phyloP scores from a whole-genome alignment of 2,888 invertebrate genomes.

The Heliconius ethilla region DNA sequence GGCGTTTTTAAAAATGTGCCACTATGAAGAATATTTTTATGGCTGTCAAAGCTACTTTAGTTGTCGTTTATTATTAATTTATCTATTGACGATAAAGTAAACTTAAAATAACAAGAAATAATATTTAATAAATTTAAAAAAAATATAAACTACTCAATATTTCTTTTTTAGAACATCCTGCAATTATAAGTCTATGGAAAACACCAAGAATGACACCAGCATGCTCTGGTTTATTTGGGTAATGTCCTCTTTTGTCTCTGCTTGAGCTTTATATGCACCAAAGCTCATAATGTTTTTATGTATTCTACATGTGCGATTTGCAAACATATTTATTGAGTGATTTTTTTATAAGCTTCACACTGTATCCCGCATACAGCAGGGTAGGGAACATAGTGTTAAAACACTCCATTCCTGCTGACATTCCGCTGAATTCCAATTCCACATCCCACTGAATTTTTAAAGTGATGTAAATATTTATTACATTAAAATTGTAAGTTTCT shows the following conservation, averaged over 20 bases:
- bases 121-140: too few species aligned
- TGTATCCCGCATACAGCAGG: too few species aligned
- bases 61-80: not conserved
- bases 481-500: not conserved
- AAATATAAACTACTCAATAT: not conserved
- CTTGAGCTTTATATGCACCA: conserved; percentile 50
- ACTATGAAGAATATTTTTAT: not conserved
- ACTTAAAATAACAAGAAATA: not conserved
- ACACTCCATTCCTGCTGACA: too few species aligned
- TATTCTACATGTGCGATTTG: not conserved
- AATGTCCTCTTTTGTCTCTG: conserved; percentile 57
- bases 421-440: too few species aligned
- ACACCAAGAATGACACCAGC: conserved; percentile 53
- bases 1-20: not conserved
- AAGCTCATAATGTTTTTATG: conserved; percentile 53
- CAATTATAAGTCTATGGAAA: conserved; percentile 45
- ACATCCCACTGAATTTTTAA: not conserved
- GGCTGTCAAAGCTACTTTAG: not conserved
- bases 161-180: not conserved
- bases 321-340: not conserved
- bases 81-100: not conserved
- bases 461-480: not conserved
- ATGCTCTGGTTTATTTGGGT: conserved; percentile 55
- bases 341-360: too few species aligned
- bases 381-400: too few species aligned